Conservation (phyloP, 2,888 invertebrate genomes). For the Ormia ochracea region DNA sequence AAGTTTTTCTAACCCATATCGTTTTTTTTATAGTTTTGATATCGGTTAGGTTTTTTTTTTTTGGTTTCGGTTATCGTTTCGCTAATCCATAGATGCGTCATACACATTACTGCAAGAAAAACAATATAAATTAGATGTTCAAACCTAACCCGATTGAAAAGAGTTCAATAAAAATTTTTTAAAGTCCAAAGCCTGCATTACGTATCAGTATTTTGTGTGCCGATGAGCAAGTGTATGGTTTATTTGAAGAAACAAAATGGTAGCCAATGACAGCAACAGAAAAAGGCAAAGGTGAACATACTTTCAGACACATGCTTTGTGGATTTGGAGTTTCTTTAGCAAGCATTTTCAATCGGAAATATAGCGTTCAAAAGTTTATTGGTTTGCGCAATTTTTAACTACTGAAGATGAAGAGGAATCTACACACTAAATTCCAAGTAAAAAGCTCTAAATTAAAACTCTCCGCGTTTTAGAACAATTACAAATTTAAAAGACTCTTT, state of each 20-base stretch:
- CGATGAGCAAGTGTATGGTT: neutral
- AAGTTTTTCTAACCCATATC: neutral
- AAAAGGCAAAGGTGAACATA: neutral
- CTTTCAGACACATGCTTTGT: neutral
- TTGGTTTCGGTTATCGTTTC: slow-evolving; percentile 7
- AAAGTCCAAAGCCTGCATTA: slow-evolving; percentile 49
- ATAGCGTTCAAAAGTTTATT: too few species aligned
- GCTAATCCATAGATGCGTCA: slow-evolving; percentile 43
- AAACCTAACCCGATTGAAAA: slow-evolving; percentile 55
- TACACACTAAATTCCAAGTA: too few species aligned
- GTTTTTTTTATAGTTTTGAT: neutral
- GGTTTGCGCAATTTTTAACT: too few species aligned
- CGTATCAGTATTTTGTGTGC: slow-evolving; percentile 7
- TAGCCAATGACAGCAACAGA: neutral
- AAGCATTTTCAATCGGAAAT: too few species aligned
- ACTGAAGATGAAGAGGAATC: too few species aligned
- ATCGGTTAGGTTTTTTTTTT: too few species aligned
- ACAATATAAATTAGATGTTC: slow-evolving; percentile 34
- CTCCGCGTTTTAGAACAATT: too few species aligned
- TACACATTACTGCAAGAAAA: slow-evolving; percentile 24
- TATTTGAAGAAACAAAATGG: neutral
- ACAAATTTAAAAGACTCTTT: too few species aligned
- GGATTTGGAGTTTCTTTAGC: too few species aligned
- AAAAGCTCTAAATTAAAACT: too few species aligned
- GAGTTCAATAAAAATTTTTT: slow-evolving; percentile 53